Percentiles rank a stretch among this genome's conserved stretches.
Evolutionary conservation across 2,113 vertebrate genomes (phyloP).

Genomic region (Eptesicus fuscus): DNA sequence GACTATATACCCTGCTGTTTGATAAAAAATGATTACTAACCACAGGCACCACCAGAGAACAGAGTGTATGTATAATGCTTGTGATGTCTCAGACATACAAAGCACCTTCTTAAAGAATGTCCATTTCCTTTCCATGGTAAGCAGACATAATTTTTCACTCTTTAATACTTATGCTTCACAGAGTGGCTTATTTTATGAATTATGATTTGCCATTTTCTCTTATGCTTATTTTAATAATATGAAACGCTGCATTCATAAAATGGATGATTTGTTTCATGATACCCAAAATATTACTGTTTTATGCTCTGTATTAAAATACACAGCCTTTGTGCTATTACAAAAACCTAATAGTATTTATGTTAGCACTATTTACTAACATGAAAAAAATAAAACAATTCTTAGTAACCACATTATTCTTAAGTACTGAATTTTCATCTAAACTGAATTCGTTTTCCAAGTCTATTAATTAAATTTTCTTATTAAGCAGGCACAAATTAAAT

Average conservation of each 20-base stretch:
- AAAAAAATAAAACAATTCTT: background rate
- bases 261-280: background rate
- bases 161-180: background rate
- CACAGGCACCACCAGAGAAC: constrained; percentile 37
- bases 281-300: background rate
- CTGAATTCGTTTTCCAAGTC: constrained; percentile 26
- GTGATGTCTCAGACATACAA: constrained; percentile 61
- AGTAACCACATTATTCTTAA: constrained; percentile 22
- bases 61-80: constrained; percentile 14
- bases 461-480: constrained; percentile 41
- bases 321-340: background rate
- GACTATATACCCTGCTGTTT: constrained; percentile 44
- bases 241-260: constrained; percentile 36
- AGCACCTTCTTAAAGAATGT: constrained; percentile 41
- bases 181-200: constrained; percentile 9
- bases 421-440: constrained; percentile 22
- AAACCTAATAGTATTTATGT: background rate
- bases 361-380: background rate
- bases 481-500: constrained; percentile 28
- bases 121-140: constrained; percentile 36
- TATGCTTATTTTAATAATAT: constrained; percentile 11
- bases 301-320: background rate
- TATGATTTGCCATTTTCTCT: constrained; percentile 30
- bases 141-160: constrained; percentile 62
- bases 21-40: constrained; percentile 69